These are phyloP conservation scores for Conus ventricosus DNA, from an alignment of 1,140 invertebrate genomes.

Conservation along the genomic window DNA sequence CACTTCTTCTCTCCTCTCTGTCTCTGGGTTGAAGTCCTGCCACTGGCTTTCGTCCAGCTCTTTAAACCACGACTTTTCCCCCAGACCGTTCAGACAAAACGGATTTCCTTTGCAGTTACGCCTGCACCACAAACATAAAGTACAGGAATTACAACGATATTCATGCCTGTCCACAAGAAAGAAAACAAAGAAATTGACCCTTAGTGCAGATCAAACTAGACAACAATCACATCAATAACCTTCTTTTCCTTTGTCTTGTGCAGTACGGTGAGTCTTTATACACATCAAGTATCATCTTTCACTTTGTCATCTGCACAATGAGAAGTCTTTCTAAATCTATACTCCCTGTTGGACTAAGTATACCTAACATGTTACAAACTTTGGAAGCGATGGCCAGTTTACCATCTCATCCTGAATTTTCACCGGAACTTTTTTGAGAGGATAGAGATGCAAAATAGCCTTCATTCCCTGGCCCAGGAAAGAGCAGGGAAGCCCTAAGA, in stretches of 20 bases:
- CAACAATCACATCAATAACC: not conserved
- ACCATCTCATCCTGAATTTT: too few species aligned
- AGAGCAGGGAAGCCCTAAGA: too few species aligned
- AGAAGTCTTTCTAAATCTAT: too few species aligned
- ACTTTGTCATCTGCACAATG: not conserved
- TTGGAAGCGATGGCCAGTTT: too few species aligned
- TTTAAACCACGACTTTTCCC: constrained; percentile 78
- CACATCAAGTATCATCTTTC: not conserved
- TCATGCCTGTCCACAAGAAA: not conserved
- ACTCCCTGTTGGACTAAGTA: too few species aligned
- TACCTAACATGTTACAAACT: too few species aligned
- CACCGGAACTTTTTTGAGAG: too few species aligned
- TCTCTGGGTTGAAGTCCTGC: constrained; percentile 77
- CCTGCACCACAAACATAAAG: constrained; percentile 68
- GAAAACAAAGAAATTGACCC: not conserved
- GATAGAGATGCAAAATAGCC: too few species aligned
- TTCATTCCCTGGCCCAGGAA: too few species aligned
- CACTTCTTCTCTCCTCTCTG: constrained; percentile 72
- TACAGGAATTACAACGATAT: not conserved
- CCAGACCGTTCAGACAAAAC: constrained; percentile 80
- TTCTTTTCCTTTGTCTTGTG: too few species aligned
- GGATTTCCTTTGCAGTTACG: constrained; percentile 82
- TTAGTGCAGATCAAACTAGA: not conserved
- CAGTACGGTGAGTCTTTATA: not conserved
- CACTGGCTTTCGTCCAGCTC: constrained; percentile 69